Conservation (phyloP, 2,113 vertebrate genomes). For the Lophius piscatorius region DNA sequence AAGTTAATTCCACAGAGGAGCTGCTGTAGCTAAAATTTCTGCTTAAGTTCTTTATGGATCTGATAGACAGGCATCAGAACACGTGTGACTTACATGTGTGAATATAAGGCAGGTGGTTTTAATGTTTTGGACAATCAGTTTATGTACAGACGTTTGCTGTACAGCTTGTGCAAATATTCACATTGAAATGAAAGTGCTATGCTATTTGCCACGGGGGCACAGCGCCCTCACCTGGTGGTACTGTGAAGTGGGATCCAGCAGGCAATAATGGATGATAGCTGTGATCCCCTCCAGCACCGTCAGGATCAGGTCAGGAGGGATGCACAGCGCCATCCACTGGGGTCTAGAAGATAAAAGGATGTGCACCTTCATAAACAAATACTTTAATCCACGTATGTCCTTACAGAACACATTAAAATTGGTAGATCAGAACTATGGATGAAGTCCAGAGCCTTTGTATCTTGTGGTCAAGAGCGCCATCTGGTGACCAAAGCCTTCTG, state of each 20-base stretch:
- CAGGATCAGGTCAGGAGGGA: conserved; percentile 95
- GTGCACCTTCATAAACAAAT: no score
- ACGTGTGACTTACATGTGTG: no score
- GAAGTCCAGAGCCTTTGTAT: not conserved
- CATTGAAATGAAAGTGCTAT: not conserved
- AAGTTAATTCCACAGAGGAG: no score
- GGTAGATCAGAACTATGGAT: not conserved
- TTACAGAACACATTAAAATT: not conserved
- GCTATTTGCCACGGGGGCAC: not conserved
- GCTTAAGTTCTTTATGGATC: no score
- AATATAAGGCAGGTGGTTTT: no score
- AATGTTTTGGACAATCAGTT: no score
- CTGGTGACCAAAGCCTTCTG: conserved; percentile 39
- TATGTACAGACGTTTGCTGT: no score
- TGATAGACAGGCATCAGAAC: no score
- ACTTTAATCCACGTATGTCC: not conserved
- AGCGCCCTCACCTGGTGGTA: conserved; percentile 92
- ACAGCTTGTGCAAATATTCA: not conserved
- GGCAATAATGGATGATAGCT: conserved; percentile 97
- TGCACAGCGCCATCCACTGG: conserved; percentile 93
- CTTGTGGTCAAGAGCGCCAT: conserved; percentile 42
- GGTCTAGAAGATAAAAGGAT: conserved; percentile 79
- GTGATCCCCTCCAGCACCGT: conserved; percentile 97
- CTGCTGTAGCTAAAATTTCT: no score
- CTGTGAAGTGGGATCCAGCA: conserved; percentile 93